phyloP scores from a whole-genome alignment of 2,888 invertebrate genomes.

The Oscheius sp. region DNA sequence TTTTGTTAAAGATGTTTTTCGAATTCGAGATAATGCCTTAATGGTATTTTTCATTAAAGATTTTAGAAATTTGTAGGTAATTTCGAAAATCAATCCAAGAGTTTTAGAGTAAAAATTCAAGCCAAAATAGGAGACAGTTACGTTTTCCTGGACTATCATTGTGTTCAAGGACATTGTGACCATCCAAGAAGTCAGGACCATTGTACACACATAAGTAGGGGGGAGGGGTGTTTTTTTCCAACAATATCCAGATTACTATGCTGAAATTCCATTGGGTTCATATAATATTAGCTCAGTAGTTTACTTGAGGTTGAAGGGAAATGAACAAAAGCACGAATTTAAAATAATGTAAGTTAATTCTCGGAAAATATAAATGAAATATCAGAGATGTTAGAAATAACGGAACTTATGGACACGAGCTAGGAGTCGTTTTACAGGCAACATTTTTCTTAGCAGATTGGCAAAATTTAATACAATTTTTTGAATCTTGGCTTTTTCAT shows the following conservation, averaged over 20 bases:
- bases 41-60: constrained; percentile 14
- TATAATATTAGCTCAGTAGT: too few species aligned
- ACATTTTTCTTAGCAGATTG: constrained; percentile 20
- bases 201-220: too few species aligned
- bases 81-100: neutral
- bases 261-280: too few species aligned
- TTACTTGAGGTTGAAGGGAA: too few species aligned
- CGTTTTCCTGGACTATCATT: neutral
- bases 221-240: too few species aligned
- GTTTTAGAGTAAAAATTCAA: neutral
- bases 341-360: too few species aligned
- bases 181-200: neutral
- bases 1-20: constrained; percentile 10
- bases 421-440: constrained; percentile 22
- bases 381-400: constrained; percentile 13
- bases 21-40: neutral
- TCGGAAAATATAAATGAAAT: too few species aligned
- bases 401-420: neutral
- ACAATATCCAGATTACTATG: too few species aligned
- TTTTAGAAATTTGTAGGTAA: constrained; percentile 12
- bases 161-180: too few species aligned
- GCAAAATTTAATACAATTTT: constrained; percentile 23
- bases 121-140: neutral
- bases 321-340: too few species aligned
- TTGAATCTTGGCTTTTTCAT: constrained; percentile 17